phyloP scores from a whole-genome alignment of 2,113 vertebrate species.

The Chinchilla lanigera region DNA sequence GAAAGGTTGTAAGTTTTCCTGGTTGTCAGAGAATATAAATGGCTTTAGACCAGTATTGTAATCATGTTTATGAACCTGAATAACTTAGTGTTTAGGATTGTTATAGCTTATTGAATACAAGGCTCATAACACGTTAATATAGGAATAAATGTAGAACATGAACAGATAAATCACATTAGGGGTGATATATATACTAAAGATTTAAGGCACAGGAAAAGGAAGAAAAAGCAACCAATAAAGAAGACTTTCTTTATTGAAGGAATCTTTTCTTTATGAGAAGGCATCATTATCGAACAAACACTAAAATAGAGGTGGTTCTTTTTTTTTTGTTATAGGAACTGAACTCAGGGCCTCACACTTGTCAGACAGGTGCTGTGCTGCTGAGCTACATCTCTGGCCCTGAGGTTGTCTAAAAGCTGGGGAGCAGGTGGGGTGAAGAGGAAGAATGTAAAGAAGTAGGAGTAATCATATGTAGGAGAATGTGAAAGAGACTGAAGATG shows the following conservation, averaged over 20 bases:
- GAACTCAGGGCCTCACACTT: too few relatives aligned
- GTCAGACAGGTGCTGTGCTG: too few relatives aligned
- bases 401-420: not conserved
- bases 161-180: not conserved
- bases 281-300: not conserved
- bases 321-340: too few relatives aligned
- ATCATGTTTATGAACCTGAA: not conserved
- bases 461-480: not conserved
- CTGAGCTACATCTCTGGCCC: too few relatives aligned
- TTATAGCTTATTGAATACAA: not conserved
- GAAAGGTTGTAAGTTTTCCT: not conserved
- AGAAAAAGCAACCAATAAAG: not conserved
- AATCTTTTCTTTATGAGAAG: not conserved
- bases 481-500: not conserved
- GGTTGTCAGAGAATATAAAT: not conserved
- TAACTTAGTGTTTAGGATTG: not conserved
- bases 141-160: not conserved
- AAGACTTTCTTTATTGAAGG: not conserved
- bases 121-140: not conserved
- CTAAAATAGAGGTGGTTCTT: not conserved
- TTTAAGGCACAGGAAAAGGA: conserved; percentile 4
- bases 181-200: not conserved
- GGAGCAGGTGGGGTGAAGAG: not conserved
- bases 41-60: not conserved
- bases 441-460: not conserved